Percentiles rank a stretch among this genome's conserved stretches.
Evolutionary conservation across 2,888 invertebrate genomes (phyloP).

Genomic region (Euproctis similis): DNA sequence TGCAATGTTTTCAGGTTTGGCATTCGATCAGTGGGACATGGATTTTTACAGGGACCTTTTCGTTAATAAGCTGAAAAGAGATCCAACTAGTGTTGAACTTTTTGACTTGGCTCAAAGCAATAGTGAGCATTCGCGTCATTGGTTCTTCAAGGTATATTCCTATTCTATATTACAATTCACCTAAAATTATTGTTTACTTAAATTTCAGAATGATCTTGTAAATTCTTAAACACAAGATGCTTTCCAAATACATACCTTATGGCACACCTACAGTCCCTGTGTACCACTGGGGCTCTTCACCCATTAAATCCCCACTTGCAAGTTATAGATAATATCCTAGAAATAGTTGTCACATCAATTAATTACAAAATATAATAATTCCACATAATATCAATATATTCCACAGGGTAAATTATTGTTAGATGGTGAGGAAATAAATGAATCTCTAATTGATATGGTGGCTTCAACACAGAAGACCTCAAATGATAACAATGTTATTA

Average conservation of each 20-base stretch:
- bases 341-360: too few species aligned
- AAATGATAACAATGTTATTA: slow-evolving; percentile 95
- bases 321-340: too few species aligned
- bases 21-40: slow-evolving; percentile 95
- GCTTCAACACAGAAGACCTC: slow-evolving; percentile 89
- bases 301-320: too few species aligned
- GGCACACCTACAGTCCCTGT: too few species aligned
- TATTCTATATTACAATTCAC: too few species aligned
- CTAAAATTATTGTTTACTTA: too few species aligned
- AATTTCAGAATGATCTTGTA: too few species aligned
- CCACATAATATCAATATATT: too few species aligned
- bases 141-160: slow-evolving; percentile 90
- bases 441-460: slow-evolving; percentile 94
- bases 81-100: slow-evolving; percentile 97
- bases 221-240: too few species aligned
- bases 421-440: slow-evolving; percentile 84
- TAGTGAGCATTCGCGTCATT: slow-evolving; percentile 98
- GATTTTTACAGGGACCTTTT: slow-evolving; percentile 93
- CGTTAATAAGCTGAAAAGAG: slow-evolving; percentile 85
- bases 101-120: slow-evolving; percentile 99
- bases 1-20: slow-evolving; percentile 77
- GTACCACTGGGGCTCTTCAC: too few species aligned
- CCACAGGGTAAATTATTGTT: slow-evolving; percentile 86
- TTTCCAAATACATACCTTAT: too few species aligned
- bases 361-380: too few species aligned